phyloP scores from a whole-genome alignment of 2,888 invertebrate genomes.

The Gibbula magus region DNA sequence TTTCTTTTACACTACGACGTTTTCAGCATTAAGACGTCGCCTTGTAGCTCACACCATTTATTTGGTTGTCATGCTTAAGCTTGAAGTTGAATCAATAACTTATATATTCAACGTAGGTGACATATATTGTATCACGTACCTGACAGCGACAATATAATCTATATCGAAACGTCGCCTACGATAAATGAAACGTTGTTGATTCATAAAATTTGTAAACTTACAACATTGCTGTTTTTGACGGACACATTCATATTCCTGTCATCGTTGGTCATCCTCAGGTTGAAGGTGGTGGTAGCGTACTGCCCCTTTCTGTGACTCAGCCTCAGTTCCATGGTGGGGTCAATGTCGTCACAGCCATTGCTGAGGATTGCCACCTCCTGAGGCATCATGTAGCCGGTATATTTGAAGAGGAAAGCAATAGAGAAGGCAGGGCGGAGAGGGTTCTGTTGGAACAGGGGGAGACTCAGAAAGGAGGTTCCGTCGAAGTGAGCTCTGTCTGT shows the following conservation, averaged over 20 bases:
- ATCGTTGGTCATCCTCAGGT: conserved; percentile 2
- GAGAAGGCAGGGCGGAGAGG: conserved; percentile 20
- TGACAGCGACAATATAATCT: too few species aligned
- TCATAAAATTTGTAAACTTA: not conserved
- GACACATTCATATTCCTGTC: not conserved
- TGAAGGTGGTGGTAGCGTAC: not conserved
- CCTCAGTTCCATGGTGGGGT: conserved; percentile 20
- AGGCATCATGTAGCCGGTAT: not conserved
- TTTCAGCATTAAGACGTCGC: too few species aligned
- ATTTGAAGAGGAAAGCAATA: conserved; percentile 17
- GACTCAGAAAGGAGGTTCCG: conserved; percentile 1
- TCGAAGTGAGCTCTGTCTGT: conserved; percentile 18
- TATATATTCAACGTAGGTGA: too few species aligned
- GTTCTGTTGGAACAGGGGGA: conserved; percentile 22
- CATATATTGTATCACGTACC: too few species aligned
- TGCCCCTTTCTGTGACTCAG: not conserved
- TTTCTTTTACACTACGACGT: too few species aligned
- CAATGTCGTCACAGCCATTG: conserved; percentile 9
- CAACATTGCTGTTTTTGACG: not conserved
- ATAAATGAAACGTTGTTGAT: too few species aligned
- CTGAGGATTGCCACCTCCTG: conserved; percentile 11
- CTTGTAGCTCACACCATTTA: too few species aligned
- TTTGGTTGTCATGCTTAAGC: too few species aligned
- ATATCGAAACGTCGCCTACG: too few species aligned
- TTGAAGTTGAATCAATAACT: too few species aligned